phyloP scores from a whole-genome alignment of 1,140 invertebrate species.

The Drosophila simulans region DNA sequence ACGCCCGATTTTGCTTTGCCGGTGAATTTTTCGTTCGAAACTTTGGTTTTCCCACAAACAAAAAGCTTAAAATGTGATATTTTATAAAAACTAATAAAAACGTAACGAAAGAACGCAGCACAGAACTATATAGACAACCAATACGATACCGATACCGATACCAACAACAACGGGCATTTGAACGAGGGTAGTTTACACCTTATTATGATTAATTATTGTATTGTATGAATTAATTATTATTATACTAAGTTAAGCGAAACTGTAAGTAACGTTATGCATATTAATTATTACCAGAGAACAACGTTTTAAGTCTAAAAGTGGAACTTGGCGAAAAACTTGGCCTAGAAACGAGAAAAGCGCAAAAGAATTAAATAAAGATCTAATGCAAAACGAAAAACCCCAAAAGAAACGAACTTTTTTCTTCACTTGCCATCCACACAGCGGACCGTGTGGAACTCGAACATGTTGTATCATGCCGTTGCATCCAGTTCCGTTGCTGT shows the following conservation, averaged over 20 bases:
- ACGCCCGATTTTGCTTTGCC: conserved; percentile 13
- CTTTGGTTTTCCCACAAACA: conserved; percentile 48
- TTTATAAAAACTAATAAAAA: conserved; percentile 73
- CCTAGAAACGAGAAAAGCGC: conserved; percentile 27
- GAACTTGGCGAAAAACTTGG: conserved; percentile 23
- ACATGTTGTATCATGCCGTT: conserved; percentile 36
- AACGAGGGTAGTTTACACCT: conserved; percentile 41
- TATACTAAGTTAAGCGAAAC: conserved; percentile 72
- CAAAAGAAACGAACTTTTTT: conserved; percentile 30
- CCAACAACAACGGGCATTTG: conserved; percentile 44
- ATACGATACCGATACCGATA: conserved; percentile 5
- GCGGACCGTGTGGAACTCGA: conserved; percentile 29
- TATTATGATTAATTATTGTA: conserved; percentile 71
- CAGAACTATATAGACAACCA: conserved; percentile 25
- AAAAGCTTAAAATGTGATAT: conserved; percentile 84
- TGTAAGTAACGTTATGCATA: conserved; percentile 81
- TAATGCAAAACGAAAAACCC: conserved; percentile 69
- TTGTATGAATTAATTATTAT: conserved; percentile 40
- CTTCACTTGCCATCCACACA: conserved; percentile 30
- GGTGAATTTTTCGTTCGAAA: conserved; percentile 33
- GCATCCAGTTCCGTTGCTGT: conserved; percentile 8
- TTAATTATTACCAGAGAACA: conserved; percentile 56
- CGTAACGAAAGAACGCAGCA: conserved; percentile 45
- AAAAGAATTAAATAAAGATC: conserved; percentile 75
- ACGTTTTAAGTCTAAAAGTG: conserved; percentile 61